phyloP scores from a whole-genome alignment of 2,113 vertebrate genomes.

The Cyanoliseus patagonus region DNA sequence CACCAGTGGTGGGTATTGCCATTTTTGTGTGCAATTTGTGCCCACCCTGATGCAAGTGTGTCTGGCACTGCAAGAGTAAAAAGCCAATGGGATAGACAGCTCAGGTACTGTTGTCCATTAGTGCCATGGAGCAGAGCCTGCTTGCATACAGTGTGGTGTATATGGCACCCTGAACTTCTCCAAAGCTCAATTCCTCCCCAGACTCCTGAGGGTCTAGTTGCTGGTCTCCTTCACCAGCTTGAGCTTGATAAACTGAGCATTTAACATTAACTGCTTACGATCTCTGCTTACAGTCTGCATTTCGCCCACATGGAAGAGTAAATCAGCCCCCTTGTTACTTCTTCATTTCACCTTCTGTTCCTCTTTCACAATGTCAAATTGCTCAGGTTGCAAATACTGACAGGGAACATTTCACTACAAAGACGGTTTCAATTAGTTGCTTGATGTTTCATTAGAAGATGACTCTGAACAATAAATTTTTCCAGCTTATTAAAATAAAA shows the following conservation, averaged over 20 bases:
- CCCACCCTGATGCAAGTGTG: not conserved
- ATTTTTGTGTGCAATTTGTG: not conserved
- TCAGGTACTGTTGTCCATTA: not conserved
- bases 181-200: not conserved
- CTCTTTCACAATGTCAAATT: not conserved
- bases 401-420: constrained; percentile 32
- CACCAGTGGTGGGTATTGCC: not conserved
- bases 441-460: constrained; percentile 11
- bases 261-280: not conserved
- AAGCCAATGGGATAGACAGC: not conserved
- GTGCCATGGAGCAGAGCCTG: not conserved
- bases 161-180: not conserved
- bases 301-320: not conserved
- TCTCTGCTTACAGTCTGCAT: not conserved
- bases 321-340: not conserved
- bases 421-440: not conserved
- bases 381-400: constrained; percentile 60
- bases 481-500: constrained; percentile 23
- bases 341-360: constrained; percentile 1
- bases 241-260: not conserved
- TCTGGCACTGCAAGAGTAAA: not conserved
- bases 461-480: not conserved
- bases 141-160: not conserved
- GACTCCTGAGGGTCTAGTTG: fast-evolving
- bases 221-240: not conserved